Conservation (phyloP, 2,888 invertebrate genomes). For the Drosophila mulleri region DNA sequence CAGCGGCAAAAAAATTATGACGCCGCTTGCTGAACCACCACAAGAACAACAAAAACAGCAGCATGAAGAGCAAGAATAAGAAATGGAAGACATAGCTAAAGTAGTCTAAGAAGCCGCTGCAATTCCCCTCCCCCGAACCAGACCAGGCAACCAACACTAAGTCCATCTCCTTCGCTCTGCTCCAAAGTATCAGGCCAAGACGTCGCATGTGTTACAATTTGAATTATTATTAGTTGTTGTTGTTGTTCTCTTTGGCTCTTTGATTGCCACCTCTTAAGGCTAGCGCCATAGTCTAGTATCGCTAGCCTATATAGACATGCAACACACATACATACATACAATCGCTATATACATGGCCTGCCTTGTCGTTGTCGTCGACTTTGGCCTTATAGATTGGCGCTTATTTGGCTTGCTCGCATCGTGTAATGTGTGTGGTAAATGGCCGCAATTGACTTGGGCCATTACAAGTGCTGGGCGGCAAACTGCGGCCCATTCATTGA, state of each 20-base stretch:
- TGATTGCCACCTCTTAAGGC: conserved; percentile 65
- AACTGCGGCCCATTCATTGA: conserved; percentile 46
- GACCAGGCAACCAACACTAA: not conserved
- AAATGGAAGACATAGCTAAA: conserved; percentile 1
- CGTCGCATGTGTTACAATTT: conserved; percentile 74
- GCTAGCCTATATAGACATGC: conserved; percentile 30
- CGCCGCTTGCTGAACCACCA: conserved; percentile 28
- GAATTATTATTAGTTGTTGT: conserved; percentile 65
- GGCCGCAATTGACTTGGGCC: conserved; percentile 51
- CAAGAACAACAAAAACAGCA: too few relatives aligned
- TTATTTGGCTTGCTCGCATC: conserved; percentile 64
- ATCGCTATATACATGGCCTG: conserved; percentile 35
- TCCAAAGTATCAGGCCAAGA: conserved; percentile 22
- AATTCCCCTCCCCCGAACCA: conserved; percentile 12
- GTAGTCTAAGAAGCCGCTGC: conserved; percentile 23
- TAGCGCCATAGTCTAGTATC: conserved; percentile 52
- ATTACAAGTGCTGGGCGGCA: conserved; percentile 8
- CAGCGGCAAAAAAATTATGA: conserved; percentile 62
- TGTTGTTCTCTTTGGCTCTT: conserved; percentile 51
- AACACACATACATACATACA: not conserved
- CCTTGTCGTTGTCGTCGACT: conserved; percentile 22
- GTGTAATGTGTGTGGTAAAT: conserved; percentile 72
- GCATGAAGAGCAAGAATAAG: not conserved
- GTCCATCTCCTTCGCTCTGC: conserved; percentile 24
- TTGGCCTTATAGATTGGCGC: conserved; percentile 59